Percentiles rank a stretch among this genome's conserved stretches.
Evolutionary conservation across 2,888 invertebrate genomes (phyloP).

Genomic region (Lottia scabra): DNA sequence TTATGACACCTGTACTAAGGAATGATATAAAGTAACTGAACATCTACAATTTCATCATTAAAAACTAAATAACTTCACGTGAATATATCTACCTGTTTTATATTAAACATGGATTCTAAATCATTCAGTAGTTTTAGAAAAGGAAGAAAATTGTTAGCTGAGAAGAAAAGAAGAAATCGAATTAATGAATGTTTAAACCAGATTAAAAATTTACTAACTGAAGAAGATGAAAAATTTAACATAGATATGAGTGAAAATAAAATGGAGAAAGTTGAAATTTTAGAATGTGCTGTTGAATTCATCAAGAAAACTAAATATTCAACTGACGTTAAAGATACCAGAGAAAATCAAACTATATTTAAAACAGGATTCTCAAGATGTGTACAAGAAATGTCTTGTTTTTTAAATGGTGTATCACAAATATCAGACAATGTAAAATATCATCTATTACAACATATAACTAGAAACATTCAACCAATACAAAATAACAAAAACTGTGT

Average conservation of each 20-base stretch:
- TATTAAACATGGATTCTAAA: neutral
- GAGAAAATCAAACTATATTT: neutral
- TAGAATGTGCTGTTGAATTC: neutral
- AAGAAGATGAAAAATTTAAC: neutral
- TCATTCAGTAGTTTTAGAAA: neutral
- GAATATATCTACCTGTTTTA: neutral
- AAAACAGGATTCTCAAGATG: neutral
- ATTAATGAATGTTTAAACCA: neutral
- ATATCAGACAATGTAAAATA: neutral
- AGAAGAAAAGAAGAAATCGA: neutral
- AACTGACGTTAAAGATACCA: neutral
- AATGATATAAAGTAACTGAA: neutral
- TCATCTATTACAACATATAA: neutral
- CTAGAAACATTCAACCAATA: neutral
- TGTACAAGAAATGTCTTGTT: neutral
- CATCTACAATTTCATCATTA: no score
- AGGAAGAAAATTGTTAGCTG: neutral
- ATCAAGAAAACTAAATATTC: slow-evolving; percentile 1
- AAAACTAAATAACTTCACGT: neutral
- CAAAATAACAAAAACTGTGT: neutral
- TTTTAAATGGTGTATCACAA: neutral
- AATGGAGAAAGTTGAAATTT: neutral
- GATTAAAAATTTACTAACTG: neutral
- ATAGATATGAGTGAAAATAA: neutral
- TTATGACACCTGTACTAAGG: neutral